These are phyloP conservation scores for Indri indri DNA, from an alignment of 2,113 vertebrate genomes.

Conservation along the genomic window DNA sequence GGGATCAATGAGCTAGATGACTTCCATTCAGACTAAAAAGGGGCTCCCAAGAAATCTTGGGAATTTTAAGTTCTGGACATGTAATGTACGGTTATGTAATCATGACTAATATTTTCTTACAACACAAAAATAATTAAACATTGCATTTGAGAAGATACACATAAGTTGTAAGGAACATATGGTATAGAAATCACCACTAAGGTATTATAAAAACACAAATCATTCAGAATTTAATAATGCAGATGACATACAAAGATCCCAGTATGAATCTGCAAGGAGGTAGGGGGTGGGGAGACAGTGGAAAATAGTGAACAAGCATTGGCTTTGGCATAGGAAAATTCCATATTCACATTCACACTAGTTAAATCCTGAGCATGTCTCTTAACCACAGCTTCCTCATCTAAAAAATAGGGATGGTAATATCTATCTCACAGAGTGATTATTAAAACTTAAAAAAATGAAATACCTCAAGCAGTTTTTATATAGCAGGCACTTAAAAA, in stretches of 20 bases:
- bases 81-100: neutral
- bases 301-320: neutral
- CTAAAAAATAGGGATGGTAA: neutral
- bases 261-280: neutral
- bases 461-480: neutral
- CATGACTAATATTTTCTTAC: neutral
- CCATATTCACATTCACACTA: neutral
- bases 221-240: neutral
- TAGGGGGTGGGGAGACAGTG: neutral
- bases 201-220: neutral
- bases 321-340: neutral
- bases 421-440: neutral
- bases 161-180: neutral
- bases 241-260: neutral
- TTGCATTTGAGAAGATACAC: neutral
- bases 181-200: neutral
- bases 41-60: neutral
- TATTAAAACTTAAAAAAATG: neutral
- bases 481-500: neutral
- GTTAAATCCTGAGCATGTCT: neutral
- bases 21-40: neutral
- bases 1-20: neutral
- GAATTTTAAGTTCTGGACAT: neutral
- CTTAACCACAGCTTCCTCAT: neutral
- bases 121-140: conserved; percentile 29